Conservation (phyloP, 1,140 invertebrate species). For the Ooceraea biroi region DNA sequence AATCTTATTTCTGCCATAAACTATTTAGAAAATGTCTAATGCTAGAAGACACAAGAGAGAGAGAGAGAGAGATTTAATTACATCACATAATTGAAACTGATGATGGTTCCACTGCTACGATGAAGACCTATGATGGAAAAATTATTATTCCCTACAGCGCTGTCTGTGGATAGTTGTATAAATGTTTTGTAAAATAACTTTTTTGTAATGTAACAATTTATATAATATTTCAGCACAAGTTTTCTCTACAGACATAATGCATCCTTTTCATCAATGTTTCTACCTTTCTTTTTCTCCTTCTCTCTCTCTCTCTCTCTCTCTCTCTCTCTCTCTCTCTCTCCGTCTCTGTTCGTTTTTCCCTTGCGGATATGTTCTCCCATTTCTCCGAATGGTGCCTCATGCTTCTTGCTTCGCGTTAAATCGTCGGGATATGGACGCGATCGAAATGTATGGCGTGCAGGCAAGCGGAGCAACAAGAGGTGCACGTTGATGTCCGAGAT, state of each 20-base stretch:
- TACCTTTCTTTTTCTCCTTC: neutral
- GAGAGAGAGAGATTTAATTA: too few species aligned
- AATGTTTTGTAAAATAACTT: conserved; percentile 2
- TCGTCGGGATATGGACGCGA: conserved; percentile 16
- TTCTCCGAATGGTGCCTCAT: neutral
- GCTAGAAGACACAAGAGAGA: too few species aligned
- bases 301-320: too few species aligned
- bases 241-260: neutral
- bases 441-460: conserved; percentile 20
- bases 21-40: too few species aligned
- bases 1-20: too few species aligned
- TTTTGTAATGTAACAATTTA: neutral
- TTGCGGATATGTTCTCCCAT: neutral
- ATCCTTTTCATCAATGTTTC: neutral
- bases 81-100: too few species aligned
- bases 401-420: conserved; percentile 46
- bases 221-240: neutral
- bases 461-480: neutral
- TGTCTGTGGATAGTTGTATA: neutral
- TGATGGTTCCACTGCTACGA: too few species aligned
- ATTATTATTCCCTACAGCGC: neutral
- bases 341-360: neutral
- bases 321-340: neutral
- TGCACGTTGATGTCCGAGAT: conserved; percentile 20
- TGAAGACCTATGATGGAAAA: too few species aligned